These are phyloP conservation scores for Microcebus lehilahytsara DNA, from an alignment of 2,113 vertebrate species.

Conservation along the genomic window DNA sequence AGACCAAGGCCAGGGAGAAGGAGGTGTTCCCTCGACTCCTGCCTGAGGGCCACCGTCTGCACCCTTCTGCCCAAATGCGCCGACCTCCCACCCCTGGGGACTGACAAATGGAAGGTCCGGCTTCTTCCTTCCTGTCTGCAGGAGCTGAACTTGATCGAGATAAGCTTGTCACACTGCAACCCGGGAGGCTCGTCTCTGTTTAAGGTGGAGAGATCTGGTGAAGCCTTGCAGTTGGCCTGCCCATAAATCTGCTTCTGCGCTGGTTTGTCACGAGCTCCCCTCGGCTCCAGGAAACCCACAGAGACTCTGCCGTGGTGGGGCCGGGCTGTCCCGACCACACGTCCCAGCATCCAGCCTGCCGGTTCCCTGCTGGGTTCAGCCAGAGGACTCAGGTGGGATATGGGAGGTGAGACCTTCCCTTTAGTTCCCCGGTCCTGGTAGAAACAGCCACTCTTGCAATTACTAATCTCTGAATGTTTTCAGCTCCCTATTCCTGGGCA, in stretches of 20 bases:
- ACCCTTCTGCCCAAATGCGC: neutral
- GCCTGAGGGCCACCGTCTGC: too few relatives aligned
- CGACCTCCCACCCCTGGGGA: neutral
- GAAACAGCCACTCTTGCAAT: neutral
- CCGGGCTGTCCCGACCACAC: neutral
- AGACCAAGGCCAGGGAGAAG: neutral
- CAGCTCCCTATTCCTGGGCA: neutral
- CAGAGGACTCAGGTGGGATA: neutral
- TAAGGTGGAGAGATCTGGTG: neutral
- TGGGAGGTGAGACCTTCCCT: neutral
- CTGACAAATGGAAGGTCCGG: neutral
- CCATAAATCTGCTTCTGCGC: neutral
- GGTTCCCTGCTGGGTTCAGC: neutral
- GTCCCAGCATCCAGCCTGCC: neutral
- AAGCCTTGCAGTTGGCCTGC: neutral
- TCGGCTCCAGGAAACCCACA: neutral
- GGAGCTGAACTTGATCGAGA: neutral
- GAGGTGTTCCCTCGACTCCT: accelerated
- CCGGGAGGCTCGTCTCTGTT: neutral
- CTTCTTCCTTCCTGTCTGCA: neutral
- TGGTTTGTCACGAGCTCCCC: neutral
- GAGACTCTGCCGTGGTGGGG: too few relatives aligned
- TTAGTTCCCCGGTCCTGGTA: neutral
- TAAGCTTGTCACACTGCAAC: neutral
- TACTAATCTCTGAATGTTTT: neutral